Conservation (phyloP, 2,797 vertebrate genomes). For the Dermochelys coriacea region DNA sequence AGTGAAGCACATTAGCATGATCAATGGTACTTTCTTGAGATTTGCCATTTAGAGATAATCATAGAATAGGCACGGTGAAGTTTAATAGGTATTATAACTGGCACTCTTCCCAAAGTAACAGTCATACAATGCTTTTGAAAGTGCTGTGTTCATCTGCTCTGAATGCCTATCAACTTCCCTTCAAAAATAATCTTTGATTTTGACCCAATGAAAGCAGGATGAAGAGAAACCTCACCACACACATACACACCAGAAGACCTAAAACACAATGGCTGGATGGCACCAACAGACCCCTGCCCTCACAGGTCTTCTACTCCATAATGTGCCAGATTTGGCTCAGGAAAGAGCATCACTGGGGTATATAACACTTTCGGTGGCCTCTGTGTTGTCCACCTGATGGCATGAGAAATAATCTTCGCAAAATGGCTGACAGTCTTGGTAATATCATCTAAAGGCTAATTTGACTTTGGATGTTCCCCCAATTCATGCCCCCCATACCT, state of each 20-base stretch:
- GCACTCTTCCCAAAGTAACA: background rate
- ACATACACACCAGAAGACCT: background rate
- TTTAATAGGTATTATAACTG: conserved; percentile 1
- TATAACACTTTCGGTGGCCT: background rate
- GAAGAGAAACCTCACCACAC: background rate
- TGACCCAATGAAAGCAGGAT: background rate
- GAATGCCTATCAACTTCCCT: background rate
- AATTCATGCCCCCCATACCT: background rate
- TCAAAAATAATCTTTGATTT: background rate
- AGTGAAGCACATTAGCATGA: background rate
- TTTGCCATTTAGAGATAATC: background rate
- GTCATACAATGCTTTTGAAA: background rate
- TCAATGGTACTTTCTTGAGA: background rate
- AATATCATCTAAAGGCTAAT: background rate
- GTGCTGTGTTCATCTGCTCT: background rate
- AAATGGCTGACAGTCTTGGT: background rate
- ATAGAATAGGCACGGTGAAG: background rate
- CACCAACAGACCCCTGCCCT: background rate
- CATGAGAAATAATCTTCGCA: background rate
- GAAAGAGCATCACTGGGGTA: background rate
- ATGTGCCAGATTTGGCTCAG: background rate
- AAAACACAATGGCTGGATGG: background rate
- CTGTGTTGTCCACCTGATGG: background rate
- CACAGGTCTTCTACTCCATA: background rate
- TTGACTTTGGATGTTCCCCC: background rate